Base-by-base conservation (phyloP, 2,888 invertebrate genomes). In the Cryptocephalus primarius region DNA sequence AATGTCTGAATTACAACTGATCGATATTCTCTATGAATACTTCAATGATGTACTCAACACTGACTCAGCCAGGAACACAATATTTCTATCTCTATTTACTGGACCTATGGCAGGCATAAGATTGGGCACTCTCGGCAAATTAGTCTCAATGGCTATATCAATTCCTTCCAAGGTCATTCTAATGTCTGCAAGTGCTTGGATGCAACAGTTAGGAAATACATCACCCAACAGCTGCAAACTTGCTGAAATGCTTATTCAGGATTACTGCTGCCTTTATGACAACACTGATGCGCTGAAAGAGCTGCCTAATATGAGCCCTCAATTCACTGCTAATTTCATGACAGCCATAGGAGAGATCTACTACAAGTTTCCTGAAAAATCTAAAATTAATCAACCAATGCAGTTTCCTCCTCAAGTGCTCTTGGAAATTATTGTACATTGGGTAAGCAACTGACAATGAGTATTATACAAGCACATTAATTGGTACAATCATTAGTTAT, bases 261-360 rank as follows among this genome's bases (percentile, higher is more conserved):
- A 92, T 68, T 91, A 89, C 65, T 88, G 91, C 61, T 77, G 81
- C 48, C 76, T 89, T 53, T 81, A 87, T 50, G 83, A 85, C 1
- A 80, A 81, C 48, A 81, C 83, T 40, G 75, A 76, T 14, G 77
- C 81, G 43, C 74, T 92, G 8, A 81, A 80, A 58, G 78, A 79
- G 12, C 69, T 92, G 10, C 89, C 91, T 0, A 75, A 75, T 54
- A 78, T 85, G 1, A 87, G 88, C 0, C 85, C 89, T 1, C 81
- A 88, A 62, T 92, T 93, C 71, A 85, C 88, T 1, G 86, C 91
- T 0, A 90, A 90, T 71, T 85, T 92, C 61, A 79, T 92, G 60
- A 88, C 91, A 1, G 85, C 90, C 0, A 80, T 89, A 9, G 83
- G 88, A 0, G 87, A 89, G 63, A 75, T 89, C 45, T 90, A 88